phyloP scores from a whole-genome alignment of 1,140 invertebrate species.

The Brachionus paranguensis region DNA sequence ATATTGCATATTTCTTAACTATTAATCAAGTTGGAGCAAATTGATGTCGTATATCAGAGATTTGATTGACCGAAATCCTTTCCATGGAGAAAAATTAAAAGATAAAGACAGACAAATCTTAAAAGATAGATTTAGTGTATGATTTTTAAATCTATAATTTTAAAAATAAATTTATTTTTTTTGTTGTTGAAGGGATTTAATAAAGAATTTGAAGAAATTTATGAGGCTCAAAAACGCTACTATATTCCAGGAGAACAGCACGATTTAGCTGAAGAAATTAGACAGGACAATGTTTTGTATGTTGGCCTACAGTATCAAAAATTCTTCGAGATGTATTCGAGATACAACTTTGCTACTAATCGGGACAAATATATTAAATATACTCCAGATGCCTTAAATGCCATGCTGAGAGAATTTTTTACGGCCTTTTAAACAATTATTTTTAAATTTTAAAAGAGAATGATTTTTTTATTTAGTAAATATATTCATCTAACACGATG shows the following conservation, averaged over 20 bases:
- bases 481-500: background rate
- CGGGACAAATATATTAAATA: conserved; percentile 38
- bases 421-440: conserved; percentile 5
- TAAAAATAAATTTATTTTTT: background rate
- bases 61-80: conserved; percentile 3
- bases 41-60: background rate
- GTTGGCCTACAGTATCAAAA: conserved; percentile 14
- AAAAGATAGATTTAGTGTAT: conserved; percentile 33
- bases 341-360: conserved; percentile 24
- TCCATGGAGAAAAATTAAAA: background rate
- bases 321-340: conserved; percentile 13
- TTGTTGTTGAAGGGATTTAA: conserved; percentile 16
- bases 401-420: conserved; percentile 24
- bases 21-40: background rate
- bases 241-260: conserved; percentile 16
- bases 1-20: background rate
- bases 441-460: background rate
- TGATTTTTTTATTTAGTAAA: background rate
- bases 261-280: background rate
- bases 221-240: conserved; percentile 12
- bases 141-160: background rate
- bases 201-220: conserved; percentile 38
- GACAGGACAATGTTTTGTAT: conserved; percentile 25
- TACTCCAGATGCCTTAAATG: background rate
- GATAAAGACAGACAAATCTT: conserved; percentile 34